Base-by-base conservation (phyloP, 2,797 vertebrate genomes). In the Morus bassanus region DNA sequence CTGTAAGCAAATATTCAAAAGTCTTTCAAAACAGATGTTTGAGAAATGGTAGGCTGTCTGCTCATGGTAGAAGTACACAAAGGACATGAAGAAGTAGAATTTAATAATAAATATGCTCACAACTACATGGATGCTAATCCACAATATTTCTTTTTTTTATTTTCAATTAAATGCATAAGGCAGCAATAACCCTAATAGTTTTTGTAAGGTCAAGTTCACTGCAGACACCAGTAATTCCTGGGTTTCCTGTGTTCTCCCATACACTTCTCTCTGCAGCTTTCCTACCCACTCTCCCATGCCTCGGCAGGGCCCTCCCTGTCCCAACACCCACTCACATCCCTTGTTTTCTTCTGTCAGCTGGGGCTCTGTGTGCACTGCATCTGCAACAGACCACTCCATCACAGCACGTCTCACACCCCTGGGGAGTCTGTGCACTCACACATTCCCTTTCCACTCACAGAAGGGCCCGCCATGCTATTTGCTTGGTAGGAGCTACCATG, bases 1-100 rank as follows among this genome's bases (percentile, higher is more conserved):
- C 77, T 84, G 85, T 93, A 97, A 97, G 97, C 94, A 97, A 96
- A 96, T 93, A 92, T 75, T 94, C 88, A 79, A 65, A 35, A 78
- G 60, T 39, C 59, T 97, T 93, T 94, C 73, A 91, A 92, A 95
- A 61, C 85, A 95, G 85, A 95, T 96, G 65, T 92, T 93, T 84
- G 63, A 83, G 85, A 96, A 94, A 92, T 74, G 68, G 59, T 90
- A 87, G 86, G 56, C 80, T 96, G 57, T 85, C 86, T 85, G 65
- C 86, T 87, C 80, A 78, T 60, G 56, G 78, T 65, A 88, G 41
- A 65, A 89, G 57, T 78, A 88, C 50, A 90, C 43, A 87, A 94
- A 92, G 70, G 65, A 88, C 61, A 79, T 24, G 54, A 87, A 93
- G 63, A 85, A 79, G 51, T 53, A 11, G 31, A 41, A 74, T 89